Percentiles rank a stretch among this genome's conserved stretches.
phyloP scores from a whole-genome alignment of 2,797 vertebrate species.

The Zenarchopterus dispar region DNA sequence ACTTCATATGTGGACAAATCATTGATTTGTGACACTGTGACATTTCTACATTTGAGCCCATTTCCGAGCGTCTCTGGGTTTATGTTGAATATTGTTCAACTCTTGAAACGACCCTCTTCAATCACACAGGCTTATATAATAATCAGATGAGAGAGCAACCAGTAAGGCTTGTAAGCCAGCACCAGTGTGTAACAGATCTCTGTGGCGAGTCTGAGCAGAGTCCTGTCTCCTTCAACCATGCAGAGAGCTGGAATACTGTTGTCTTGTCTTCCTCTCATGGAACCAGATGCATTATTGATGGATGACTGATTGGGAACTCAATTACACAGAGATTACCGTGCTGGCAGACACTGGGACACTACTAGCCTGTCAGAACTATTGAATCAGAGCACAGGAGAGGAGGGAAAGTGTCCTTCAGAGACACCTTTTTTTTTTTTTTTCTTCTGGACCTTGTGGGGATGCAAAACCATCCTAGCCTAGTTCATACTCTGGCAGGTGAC shows the following conservation, averaged over 20 bases:
- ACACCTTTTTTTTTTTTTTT: slow-evolving; percentile 43
- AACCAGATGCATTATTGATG: slow-evolving; percentile 87
- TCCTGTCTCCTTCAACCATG: slow-evolving; percentile 62
- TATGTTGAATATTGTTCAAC: slow-evolving; percentile 21
- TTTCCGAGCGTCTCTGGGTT: too few relatives aligned
- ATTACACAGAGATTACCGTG: slow-evolving; percentile 86
- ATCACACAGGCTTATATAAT: not conserved
- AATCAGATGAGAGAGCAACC: slow-evolving; percentile 22
- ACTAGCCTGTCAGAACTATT: slow-evolving; percentile 81
- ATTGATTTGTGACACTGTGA: slow-evolving; percentile 13
- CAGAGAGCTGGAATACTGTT: slow-evolving; percentile 44
- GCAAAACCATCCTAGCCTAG: slow-evolving; percentile 67
- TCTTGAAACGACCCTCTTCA: slow-evolving; percentile 22
- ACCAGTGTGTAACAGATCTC: slow-evolving; percentile 61
- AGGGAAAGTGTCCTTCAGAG: slow-evolving; percentile 82
- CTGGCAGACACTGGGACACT: slow-evolving; percentile 76
- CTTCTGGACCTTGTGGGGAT: slow-evolving; percentile 66
- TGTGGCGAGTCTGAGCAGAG: slow-evolving; percentile 44
- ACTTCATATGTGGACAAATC: slow-evolving; percentile 9
- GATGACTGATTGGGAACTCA: slow-evolving; percentile 86
- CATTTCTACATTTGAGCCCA: not conserved
- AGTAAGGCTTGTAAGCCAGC: slow-evolving; percentile 34
- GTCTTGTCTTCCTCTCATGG: slow-evolving; percentile 65
- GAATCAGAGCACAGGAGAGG: slow-evolving; percentile 78
- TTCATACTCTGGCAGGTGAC: slow-evolving; percentile 74